Evolutionary conservation across 1,140 invertebrate species (phyloP), one percentile per base, ranked within the genome.

Genomic region (Heliothis virescens): DNA sequence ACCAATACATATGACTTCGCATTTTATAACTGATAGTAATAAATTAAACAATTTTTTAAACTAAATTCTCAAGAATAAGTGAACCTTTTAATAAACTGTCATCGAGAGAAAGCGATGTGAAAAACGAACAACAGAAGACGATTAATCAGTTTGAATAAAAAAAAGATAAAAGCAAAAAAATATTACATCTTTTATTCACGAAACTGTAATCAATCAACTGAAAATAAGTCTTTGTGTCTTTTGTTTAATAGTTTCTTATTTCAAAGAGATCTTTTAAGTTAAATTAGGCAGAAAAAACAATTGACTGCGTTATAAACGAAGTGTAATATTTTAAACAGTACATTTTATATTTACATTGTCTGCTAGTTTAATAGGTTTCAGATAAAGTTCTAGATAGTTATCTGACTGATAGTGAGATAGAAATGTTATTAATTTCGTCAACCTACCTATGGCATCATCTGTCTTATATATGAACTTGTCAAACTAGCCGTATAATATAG

Each of bases 181-280:
- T 41, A 41, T 63, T 16, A 63, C 41, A 63, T 63, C 62, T 63
- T 47, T 63, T 63, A 63, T 62, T 62, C 62, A 63, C 34, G 34
- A 63, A 63, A 63, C 34, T 63, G 62, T 63, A 29, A 63, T 63
- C 62, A 63, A 63, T 63, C 62, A 63, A 63, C 29, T 63, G 62
- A 47, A 63, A 47, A 63, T n/a, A 47, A 16, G 26, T 63, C 62
- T 47, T 60, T 60, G 21, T 60, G 12, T 60, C 21, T 60, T 29
- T 29, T 26, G 26, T 3, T 11, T 11, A 29, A 13, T 29, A 12
- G 21, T 29, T 60, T 13, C 0, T 60, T 4, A 1, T 4, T 26
- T 3, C 12, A 26, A 29, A 60, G 12, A 60, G 15, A 59, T 26
- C 12, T 59, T 7, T 59, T 12, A 59, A 10, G 12, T 26, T 21